Evolutionary conservation across 2,888 invertebrate genomes (phyloP).

Genomic region (Torymus tubicola): DNA sequence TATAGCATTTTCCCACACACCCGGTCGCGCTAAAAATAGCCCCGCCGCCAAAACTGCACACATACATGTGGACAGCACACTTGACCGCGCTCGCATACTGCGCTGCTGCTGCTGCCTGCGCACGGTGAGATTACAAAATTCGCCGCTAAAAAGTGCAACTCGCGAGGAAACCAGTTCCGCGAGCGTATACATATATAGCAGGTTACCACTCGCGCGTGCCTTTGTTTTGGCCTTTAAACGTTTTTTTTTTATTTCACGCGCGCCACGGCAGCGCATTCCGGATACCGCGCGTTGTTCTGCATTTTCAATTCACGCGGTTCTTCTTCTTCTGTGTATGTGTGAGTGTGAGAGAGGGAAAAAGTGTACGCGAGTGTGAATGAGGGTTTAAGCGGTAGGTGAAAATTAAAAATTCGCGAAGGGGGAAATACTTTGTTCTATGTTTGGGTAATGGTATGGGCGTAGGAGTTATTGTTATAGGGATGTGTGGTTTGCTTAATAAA

Average conservation of each 20-base stretch:
- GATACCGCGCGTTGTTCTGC: neutral
- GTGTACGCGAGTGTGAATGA: too few species aligned
- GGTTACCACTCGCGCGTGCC: too few species aligned
- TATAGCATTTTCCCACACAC: too few species aligned
- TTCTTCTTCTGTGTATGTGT: neutral
- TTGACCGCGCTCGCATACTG: neutral
- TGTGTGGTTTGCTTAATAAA: neutral
- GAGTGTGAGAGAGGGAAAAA: too few species aligned
- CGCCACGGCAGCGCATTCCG: neutral
- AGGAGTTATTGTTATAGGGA: neutral
- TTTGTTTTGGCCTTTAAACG: neutral
- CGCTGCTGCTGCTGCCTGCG: too few species aligned
- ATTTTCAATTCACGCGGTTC: slow-evolving; percentile 18
- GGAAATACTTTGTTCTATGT: too few species aligned
- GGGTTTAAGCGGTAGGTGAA: too few species aligned
- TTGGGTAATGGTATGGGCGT: too few species aligned
- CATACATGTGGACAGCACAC: neutral
- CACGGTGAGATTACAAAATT: slow-evolving; percentile 30
- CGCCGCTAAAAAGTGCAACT: slow-evolving; percentile 17
- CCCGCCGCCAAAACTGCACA: neutral
- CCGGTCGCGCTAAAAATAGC: too few species aligned
- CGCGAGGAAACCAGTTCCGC: slow-evolving; percentile 23
- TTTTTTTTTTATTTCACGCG: slow-evolving; percentile 3
- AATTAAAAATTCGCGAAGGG: too few species aligned
- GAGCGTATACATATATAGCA: too few species aligned